A percentile compares a stretch with the other conserved stretches of the same genome.
Evolutionary conservation across 2,113 vertebrate genomes (phyloP).

Genomic region (Tamias sibiricus): DNA sequence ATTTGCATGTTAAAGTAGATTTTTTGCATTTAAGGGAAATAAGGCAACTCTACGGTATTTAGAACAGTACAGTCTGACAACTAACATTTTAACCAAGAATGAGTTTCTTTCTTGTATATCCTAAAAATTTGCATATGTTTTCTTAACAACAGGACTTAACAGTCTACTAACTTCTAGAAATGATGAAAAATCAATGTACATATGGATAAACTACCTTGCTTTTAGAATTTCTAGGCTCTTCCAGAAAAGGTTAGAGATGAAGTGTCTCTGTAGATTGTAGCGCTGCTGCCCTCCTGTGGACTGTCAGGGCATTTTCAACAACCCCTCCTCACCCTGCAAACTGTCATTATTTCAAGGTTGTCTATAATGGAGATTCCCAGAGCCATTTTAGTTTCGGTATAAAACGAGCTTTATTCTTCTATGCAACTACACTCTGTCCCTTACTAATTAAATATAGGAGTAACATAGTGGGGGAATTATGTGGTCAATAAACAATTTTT

Average conservation of each 20-base stretch:
- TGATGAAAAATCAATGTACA: not conserved
- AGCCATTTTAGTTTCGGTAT: not conserved
- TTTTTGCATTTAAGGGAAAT: not conserved
- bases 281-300: constrained; percentile 60
- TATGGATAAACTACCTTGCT: not conserved
- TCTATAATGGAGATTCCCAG: not conserved
- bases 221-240: not conserved
- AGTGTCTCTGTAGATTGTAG: rapidly evolving
- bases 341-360: not conserved
- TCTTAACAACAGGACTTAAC: not conserved
- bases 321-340: not conserved
- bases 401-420: not conserved
- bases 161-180: not conserved
- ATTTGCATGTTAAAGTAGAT: not conserved
- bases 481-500: not conserved
- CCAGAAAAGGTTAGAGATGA: not conserved
- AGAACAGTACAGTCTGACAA: not conserved
- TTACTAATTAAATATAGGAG: not conserved
- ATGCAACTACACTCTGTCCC: not conserved
- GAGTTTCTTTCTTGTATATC: not conserved
- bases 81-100: constrained; percentile 14
- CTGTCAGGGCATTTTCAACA: too few relatives aligned
- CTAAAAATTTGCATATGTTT: not conserved
- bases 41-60: not conserved
- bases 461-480: not conserved